These are phyloP conservation scores for Temnothorax unifasciatus DNA, from an alignment of 2,888 invertebrate species.

Conservation along the genomic window DNA sequence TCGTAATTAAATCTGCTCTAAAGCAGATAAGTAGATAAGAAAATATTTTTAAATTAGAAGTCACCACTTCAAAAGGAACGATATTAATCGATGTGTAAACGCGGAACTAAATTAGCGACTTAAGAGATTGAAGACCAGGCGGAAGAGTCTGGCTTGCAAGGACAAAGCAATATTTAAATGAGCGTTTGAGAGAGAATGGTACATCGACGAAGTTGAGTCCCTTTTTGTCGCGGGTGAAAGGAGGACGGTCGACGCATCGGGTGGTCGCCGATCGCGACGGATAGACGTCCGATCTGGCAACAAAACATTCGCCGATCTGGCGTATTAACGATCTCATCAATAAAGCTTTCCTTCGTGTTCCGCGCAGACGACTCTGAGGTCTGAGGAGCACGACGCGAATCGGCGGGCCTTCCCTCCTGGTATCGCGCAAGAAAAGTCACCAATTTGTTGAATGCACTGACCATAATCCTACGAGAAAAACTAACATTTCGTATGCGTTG, in stretches of 20 bases:
- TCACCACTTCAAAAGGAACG: not conserved
- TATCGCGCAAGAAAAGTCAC: slow-evolving; percentile 80
- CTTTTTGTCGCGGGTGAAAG: slow-evolving; percentile 73
- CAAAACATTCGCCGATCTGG: slow-evolving; percentile 80
- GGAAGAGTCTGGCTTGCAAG: slow-evolving; percentile 44
- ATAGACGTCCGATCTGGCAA: slow-evolving; percentile 82
- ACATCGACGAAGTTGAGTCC: slow-evolving; percentile 61
- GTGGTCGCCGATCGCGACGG: slow-evolving; percentile 85
- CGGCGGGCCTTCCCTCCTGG: slow-evolving; percentile 51
- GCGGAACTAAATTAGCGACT: slow-evolving; percentile 21
- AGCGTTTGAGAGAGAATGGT: slow-evolving; percentile 61
- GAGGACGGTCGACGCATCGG: slow-evolving; percentile 81
- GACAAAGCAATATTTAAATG: slow-evolving; percentile 73
- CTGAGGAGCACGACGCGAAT: slow-evolving; percentile 49
- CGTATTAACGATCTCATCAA: slow-evolving; percentile 86
- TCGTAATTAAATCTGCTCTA: not conserved
- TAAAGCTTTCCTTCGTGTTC: slow-evolving; percentile 77
- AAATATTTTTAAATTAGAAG: no score
- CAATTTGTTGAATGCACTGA: slow-evolving; percentile 82
- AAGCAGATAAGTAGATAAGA: not conserved
- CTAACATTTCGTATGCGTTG: slow-evolving; percentile 68
- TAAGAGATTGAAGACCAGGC: not conserved
- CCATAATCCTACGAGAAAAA: slow-evolving; percentile 74
- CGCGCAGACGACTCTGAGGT: slow-evolving; percentile 54
- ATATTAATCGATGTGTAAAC: not conserved